These are phyloP conservation scores for Limnephilus lunatus DNA, from an alignment of 2,888 invertebrate species.

Conservation along the genomic window DNA sequence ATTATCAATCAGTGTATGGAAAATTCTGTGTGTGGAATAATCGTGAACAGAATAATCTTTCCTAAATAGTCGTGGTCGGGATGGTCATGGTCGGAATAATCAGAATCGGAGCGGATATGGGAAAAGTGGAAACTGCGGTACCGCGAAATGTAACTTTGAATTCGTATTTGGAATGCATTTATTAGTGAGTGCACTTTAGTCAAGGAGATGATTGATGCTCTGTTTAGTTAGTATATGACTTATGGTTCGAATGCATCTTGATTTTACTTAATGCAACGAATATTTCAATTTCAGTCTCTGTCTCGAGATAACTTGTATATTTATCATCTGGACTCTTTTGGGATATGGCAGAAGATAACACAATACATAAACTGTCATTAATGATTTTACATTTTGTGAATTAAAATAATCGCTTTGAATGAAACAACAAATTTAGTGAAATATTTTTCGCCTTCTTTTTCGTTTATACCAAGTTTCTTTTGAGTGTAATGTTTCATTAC, in stretches of 20 bases:
- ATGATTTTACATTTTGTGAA: no score
- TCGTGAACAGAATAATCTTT: not conserved
- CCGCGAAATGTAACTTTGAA: constrained; percentile 16
- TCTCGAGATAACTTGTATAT: not conserved
- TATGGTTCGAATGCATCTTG: not conserved
- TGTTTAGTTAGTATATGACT: not conserved
- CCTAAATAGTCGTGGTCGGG: not conserved
- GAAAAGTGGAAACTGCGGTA: constrained; percentile 9
- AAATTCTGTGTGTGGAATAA: not conserved
- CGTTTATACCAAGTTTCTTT: no score
- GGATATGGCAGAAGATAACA: no score
- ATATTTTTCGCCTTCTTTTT: no score
- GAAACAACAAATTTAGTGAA: no score
- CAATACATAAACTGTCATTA: no score
- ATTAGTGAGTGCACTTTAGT: constrained; percentile 19
- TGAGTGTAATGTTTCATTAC: no score
- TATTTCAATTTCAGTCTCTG: not conserved
- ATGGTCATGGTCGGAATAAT: not conserved
- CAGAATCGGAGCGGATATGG: not conserved
- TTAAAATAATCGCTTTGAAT: no score
- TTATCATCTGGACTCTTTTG: not conserved
- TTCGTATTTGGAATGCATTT: constrained; percentile 24
- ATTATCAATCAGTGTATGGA: no score
- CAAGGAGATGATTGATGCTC: not conserved
- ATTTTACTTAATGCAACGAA: not conserved